Evolutionary conservation across 2,888 invertebrate species (phyloP).

Genomic region (Coelinius sp.): DNA sequence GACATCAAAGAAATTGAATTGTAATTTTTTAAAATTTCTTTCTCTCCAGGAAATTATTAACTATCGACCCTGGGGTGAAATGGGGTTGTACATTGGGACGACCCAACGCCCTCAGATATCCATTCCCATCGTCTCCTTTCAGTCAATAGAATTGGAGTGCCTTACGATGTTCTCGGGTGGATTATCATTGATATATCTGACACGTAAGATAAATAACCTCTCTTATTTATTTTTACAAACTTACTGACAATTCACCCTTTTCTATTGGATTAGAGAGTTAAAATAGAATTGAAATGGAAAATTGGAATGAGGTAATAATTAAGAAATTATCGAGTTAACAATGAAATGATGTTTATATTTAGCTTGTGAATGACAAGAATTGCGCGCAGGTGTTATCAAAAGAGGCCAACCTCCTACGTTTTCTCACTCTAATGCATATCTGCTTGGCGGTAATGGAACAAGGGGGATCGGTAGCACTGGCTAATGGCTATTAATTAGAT

Average conservation of each 20-base stretch:
- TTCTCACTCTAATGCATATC: slow-evolving; percentile 26
- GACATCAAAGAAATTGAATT: slow-evolving; percentile 38
- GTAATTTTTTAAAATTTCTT: slow-evolving; percentile 4
- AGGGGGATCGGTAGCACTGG: slow-evolving; percentile 48
- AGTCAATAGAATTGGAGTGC: slow-evolving; percentile 61
- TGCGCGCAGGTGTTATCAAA: slow-evolving; percentile 47
- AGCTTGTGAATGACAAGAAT: background rate
- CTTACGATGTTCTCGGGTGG: slow-evolving; percentile 53
- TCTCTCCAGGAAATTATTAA: slow-evolving; percentile 21
- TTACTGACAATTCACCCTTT: background rate
- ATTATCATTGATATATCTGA: slow-evolving; percentile 58
- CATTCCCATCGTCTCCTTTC: background rate
- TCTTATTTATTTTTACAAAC: background rate
- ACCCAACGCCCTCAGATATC: slow-evolving; percentile 3
- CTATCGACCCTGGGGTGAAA: background rate
- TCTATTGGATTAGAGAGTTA: background rate
- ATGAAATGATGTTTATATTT: background rate
- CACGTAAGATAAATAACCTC: slow-evolving; percentile 48
- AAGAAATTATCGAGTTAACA: background rate
- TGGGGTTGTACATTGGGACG: slow-evolving; percentile 27
- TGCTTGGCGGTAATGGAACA: slow-evolving; percentile 33
- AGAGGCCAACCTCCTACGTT: slow-evolving; percentile 47
- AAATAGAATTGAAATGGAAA: background rate
- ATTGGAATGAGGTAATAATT: background rate
- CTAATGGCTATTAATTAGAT: slow-evolving; percentile 69